Conservation (phyloP, 2,113 vertebrate genomes). For the Anguilla japonica region DNA sequence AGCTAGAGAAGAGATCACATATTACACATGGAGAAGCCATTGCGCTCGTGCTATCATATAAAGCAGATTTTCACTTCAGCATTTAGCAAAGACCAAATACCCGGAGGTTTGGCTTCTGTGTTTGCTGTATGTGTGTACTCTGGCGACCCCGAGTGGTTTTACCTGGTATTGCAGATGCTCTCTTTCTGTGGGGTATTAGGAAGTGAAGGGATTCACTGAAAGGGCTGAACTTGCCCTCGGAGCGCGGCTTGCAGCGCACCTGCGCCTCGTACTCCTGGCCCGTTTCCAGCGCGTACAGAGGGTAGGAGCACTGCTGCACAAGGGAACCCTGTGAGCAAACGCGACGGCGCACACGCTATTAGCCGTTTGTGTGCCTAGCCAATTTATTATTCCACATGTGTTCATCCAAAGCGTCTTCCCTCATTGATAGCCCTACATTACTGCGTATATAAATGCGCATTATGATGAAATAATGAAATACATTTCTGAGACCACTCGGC, state of each 20-base stretch:
- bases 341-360: not conserved
- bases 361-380: too few species aligned
- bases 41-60: not conserved
- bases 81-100: not conserved
- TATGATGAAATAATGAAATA: too few species aligned
- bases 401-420: too few species aligned
- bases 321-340: not conserved
- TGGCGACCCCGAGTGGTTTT: not conserved
- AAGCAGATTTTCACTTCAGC: not conserved
- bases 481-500: too few species aligned
- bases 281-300: constrained; percentile 8
- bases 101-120: not conserved
- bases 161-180: not conserved
- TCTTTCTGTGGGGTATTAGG: not conserved
- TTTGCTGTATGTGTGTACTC: not conserved
- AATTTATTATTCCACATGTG: not conserved
- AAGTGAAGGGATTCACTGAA: constrained; percentile 12
- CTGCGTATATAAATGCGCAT: too few species aligned
- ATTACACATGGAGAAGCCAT: not conserved
- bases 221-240: constrained; percentile 14
- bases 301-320: not conserved
- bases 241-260: constrained; percentile 7
- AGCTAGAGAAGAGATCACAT: not conserved
- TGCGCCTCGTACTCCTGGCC: constrained; percentile 8
- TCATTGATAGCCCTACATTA: too few species aligned